Evolutionary conservation across 2,888 invertebrate genomes (phyloP), one percentile per base, ranked within the genome.

Genomic region (Drosophila peninsularis): DNA sequence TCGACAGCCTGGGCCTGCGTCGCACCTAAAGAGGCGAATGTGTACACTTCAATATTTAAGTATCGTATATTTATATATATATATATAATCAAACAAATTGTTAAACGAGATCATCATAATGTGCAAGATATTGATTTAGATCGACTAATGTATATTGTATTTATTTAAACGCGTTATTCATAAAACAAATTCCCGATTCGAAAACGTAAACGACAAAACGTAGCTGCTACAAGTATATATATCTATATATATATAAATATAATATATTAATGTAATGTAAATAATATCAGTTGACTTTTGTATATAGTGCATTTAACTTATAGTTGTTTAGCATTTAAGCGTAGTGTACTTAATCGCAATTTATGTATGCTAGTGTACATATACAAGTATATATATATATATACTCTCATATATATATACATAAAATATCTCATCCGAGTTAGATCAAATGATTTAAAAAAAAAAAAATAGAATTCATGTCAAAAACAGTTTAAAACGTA

Each of bases 231-330:
- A 30, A 6, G 27, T 30, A 30, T 62, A 45, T 36, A 24, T 44
- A 44, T 44, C n/a, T 27, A 44, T 44, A 44, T 44, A 42, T 14
- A 42, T 30, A 34, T 36, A 19, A 30, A 24, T 24, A 44, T 44
- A 24, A n/a, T 27, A 44, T 27, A 24, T 27, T 27, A 30, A 30
- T n/a, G 14, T 44, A 44, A 24, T 78, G 78, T 72, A 75, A 78
- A 78, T 78, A 78, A 73, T 78, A 68, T 78, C 63, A 78, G 63
- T 68, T 75, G 61, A 72, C 21, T 52, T 61, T 60, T 75, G 75
- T 75, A 78, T 57, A 75, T 73, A 78, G 78, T 57, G 53, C 53
- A 78, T 74, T 73, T 75, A 68, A 73, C 56, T 39, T 57, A 65
- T 71, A 72, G 69, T 70, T 57, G 52, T 71, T 39, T 71, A 70